Conservation (phyloP, 2,113 vertebrate genomes). For the Phoxinus phoxinus region DNA sequence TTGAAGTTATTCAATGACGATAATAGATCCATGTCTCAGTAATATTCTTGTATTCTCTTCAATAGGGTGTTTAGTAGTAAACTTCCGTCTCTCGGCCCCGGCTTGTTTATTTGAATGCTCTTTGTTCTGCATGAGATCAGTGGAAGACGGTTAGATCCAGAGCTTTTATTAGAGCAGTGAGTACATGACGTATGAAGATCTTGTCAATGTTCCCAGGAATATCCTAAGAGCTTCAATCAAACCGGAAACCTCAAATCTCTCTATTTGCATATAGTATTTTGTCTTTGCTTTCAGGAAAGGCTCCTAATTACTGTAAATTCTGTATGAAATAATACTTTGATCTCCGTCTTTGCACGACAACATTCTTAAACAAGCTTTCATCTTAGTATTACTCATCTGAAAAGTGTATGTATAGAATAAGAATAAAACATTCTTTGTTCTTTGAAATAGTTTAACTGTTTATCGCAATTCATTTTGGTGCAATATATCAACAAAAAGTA, state of each 20-base stretch:
- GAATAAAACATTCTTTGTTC: no score
- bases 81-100: not conserved
- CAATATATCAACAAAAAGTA: no score
- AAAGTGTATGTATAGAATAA: not conserved
- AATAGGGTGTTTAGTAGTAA: not conserved
- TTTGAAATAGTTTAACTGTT: no score
- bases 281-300: not conserved
- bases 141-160: not conserved
- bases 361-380: not conserved
- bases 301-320: not conserved
- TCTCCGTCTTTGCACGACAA: not conserved
- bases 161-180: not conserved
- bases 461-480: no score
- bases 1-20: not conserved
- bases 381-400: not conserved
- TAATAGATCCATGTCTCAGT: not conserved
- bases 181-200: not conserved
- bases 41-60: not conserved
- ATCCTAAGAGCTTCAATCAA: not conserved
- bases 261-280: not conserved
- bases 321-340: conserved; percentile 14
- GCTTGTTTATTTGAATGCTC: not conserved
- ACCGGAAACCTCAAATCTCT: not conserved
- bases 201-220: conserved; percentile 14
- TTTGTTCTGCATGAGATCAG: not conserved